Evolutionary conservation across 2,113 vertebrate genomes (phyloP).

Genomic region (Semnornis frantzii): DNA sequence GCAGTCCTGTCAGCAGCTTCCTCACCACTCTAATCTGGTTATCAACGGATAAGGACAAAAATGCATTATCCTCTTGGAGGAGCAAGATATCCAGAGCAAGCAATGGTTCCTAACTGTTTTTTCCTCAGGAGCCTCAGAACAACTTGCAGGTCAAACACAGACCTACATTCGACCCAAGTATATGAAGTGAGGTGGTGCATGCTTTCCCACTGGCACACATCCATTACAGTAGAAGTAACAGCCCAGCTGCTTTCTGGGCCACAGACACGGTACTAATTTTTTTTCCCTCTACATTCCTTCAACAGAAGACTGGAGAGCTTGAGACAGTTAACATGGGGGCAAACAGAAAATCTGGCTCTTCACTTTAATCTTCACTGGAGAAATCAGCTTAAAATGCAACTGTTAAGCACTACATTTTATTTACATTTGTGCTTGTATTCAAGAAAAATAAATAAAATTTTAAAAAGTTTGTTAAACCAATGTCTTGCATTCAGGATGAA

Average conservation of each 20-base stretch:
- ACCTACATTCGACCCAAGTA: neutral
- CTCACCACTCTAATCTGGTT: slow-evolving; percentile 39
- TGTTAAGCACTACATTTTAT: neutral
- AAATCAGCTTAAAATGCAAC: slow-evolving; percentile 39
- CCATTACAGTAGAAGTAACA: neutral
- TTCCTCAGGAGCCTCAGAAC: neutral
- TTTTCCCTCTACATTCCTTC: neutral
- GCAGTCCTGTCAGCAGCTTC: neutral
- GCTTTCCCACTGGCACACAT: neutral
- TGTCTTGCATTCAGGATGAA: neutral
- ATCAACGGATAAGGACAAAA: slow-evolving; percentile 1
- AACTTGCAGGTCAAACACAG: neutral
- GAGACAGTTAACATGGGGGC: neutral
- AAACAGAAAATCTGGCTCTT: slow-evolving; percentile 24
- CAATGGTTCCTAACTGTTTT: neutral
- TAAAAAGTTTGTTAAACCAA: neutral
- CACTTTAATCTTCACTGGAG: slow-evolving; percentile 20
- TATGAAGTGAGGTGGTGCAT: neutral
- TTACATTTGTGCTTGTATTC: neutral
- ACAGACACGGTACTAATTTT: neutral
- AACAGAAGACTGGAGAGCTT: neutral
- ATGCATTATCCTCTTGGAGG: slow-evolving; percentile 15
- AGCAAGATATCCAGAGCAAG: neutral
- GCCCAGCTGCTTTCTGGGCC: neutral
- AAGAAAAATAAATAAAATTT: neutral